Evolutionary conservation across 2,113 vertebrate species (phyloP).

Genomic region (Smithornis capensis): DNA sequence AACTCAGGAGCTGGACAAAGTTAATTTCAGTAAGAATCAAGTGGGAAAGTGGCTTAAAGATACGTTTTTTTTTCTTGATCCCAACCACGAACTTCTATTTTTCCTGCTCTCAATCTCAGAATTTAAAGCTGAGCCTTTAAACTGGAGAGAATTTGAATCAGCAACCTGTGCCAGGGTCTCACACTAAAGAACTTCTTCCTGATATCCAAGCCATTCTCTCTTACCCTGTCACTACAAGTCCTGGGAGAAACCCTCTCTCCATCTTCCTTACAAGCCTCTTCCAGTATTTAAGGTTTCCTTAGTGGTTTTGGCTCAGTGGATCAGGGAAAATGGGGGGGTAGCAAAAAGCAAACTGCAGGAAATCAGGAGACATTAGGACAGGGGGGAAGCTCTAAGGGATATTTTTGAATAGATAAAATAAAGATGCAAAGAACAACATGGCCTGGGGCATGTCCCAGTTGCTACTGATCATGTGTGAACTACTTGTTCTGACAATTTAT

Average conservation of each 20-base stretch:
- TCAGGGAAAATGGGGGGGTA: background rate
- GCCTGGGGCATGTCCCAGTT: background rate
- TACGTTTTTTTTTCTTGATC: background rate
- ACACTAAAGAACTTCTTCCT: background rate
- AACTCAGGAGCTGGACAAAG: conserved; percentile 1
- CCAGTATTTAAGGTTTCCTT: background rate
- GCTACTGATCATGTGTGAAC: accelerated
- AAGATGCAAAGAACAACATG: background rate
- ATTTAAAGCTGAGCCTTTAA: background rate
- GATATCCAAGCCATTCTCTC: background rate
- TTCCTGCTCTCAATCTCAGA: background rate
- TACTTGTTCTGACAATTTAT: background rate
- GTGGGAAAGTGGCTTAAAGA: background rate
- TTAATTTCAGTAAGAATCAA: conserved; percentile 1
- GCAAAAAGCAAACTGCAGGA: background rate
- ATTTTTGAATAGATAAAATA: background rate
- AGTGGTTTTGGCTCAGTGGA: background rate
- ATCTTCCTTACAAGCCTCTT: background rate
- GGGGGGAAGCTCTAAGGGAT: background rate
- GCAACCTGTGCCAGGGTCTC: background rate
- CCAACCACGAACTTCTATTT: background rate
- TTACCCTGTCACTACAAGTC: background rate
- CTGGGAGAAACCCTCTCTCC: background rate
- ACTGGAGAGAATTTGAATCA: background rate
- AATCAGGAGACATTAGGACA: background rate